Percentiles rank a stretch among this genome's conserved stretches.
These are phyloP conservation scores for Panagrolaimus sp. DNA, from an alignment of 1,140 invertebrate species.

Conservation along the genomic window DNA sequence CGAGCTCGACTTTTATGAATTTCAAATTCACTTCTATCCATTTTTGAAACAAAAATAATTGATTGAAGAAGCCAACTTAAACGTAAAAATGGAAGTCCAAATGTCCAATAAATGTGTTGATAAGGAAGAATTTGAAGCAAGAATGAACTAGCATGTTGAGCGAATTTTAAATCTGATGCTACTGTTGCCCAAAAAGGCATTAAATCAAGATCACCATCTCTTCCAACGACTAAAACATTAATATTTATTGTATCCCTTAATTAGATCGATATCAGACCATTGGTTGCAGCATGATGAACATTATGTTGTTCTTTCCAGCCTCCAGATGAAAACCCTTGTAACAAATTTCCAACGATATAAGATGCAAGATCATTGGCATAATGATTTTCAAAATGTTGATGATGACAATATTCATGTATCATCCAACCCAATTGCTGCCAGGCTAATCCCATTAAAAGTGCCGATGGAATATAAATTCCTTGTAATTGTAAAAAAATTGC, in stretches of 20 bases:
- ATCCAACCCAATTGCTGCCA: constrained; percentile 58
- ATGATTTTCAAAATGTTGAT: constrained; percentile 51
- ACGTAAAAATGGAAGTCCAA: constrained; percentile 52
- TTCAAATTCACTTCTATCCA: constrained; percentile 42
- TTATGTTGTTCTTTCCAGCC: constrained; percentile 60
- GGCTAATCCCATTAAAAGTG: constrained; percentile 55
- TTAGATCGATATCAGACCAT: constrained; percentile 40
- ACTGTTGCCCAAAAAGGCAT: constrained; percentile 58
- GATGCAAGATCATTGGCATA: constrained; percentile 42
- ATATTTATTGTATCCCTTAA: not conserved
- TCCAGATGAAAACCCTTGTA: constrained; percentile 57
- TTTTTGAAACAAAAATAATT: constrained; percentile 47
- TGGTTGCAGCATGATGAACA: constrained; percentile 59
- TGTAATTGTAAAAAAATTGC: constrained; percentile 51
- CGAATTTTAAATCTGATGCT: constrained; percentile 52
- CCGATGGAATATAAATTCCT: constrained; percentile 46
- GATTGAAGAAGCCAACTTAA: constrained; percentile 58
- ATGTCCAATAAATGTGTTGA: constrained; percentile 57
- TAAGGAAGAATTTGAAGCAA: constrained; percentile 47
- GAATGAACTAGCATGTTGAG: not conserved
- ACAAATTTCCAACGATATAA: constrained; percentile 51
- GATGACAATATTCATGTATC: constrained; percentile 57
- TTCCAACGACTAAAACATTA: constrained; percentile 1
- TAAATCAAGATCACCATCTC: constrained; percentile 57
- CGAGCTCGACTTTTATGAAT: constrained; percentile 38